Conservation (phyloP, 2,888 invertebrate genomes). For the Drosophila multiciliata region DNA sequence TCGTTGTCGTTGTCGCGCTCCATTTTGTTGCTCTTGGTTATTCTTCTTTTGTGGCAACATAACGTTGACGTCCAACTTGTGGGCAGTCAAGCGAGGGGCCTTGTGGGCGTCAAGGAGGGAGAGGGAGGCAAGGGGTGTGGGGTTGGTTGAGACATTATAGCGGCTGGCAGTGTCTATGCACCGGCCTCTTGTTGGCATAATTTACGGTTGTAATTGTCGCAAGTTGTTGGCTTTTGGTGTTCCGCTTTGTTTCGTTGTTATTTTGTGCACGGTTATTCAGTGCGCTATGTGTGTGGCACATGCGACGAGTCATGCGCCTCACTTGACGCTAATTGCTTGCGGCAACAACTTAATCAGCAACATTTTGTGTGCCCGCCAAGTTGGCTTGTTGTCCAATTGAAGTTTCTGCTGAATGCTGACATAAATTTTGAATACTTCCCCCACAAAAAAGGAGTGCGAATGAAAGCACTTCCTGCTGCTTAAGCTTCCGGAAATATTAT, state of each 20-base stretch:
- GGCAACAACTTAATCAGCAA: constrained; percentile 74
- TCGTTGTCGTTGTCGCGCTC: constrained; percentile 62
- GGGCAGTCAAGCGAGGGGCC: constrained; percentile 27
- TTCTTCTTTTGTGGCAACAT: constrained; percentile 52
- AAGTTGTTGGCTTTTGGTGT: constrained; percentile 59
- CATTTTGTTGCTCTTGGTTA: constrained; percentile 55
- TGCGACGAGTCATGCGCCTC: constrained; percentile 62
- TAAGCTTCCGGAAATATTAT: constrained; percentile 3
- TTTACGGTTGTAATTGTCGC: constrained; percentile 76
- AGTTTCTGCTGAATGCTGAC: constrained; percentile 4
- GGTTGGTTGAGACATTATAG: constrained; percentile 25
- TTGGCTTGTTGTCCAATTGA: constrained; percentile 29
- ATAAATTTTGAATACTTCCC: constrained; percentile 8
- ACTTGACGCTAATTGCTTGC: constrained; percentile 75
- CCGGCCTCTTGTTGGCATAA: constrained; percentile 68
- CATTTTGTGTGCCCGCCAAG: constrained; percentile 61
- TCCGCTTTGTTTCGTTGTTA: constrained; percentile 47
- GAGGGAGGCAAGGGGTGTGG: neutral
- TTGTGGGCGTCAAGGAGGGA: neutral
- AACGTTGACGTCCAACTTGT: constrained; percentile 38
- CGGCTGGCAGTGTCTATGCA: constrained; percentile 37
- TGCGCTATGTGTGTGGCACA: constrained; percentile 50
- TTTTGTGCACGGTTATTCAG: constrained; percentile 36
- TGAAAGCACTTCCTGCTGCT: constrained; percentile 12
- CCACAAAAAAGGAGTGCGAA: constrained; percentile 1